These are phyloP conservation scores for Lepidotrigona ventralis DNA, from an alignment of 1,140 invertebrate genomes.

Conservation along the genomic window DNA sequence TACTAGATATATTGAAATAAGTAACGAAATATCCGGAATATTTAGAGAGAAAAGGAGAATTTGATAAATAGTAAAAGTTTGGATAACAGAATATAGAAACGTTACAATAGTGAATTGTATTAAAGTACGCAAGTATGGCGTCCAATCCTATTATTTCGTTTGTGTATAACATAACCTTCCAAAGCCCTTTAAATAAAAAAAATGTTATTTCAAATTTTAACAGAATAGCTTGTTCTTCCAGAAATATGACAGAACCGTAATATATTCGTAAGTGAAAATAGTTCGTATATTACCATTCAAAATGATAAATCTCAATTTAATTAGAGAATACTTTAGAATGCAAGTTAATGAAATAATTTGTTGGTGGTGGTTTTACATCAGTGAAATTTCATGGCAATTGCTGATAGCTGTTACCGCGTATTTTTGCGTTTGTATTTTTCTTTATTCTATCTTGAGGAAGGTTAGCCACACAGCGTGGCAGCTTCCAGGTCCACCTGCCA, in stretches of 20 bases:
- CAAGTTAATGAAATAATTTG: conserved; percentile 69
- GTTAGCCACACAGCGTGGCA: conserved; percentile 76
- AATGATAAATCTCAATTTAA: conserved; percentile 53
- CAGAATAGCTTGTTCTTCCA: conserved; percentile 3
- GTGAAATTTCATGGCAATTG: conserved; percentile 76
- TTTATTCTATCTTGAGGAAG: conserved; percentile 73
- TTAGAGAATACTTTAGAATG: conserved; percentile 47
- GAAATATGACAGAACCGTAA: conserved; percentile 47
- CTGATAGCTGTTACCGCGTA: conserved; percentile 72
- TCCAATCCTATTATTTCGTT: conserved; percentile 29
- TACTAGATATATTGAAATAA: neutral
- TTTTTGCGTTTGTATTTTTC: conserved; percentile 72
- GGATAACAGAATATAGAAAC: neutral
- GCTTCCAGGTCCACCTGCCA: conserved; percentile 75
- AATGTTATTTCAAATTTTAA: neutral
- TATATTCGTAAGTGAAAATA: conserved; percentile 39
- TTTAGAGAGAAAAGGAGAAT: neutral
- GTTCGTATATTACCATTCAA: conserved; percentile 9
- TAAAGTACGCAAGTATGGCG: conserved; percentile 43
- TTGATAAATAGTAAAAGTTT: neutral
- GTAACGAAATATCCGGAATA: neutral
- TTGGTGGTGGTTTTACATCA: conserved; percentile 77
- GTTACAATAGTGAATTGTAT: conserved; percentile 18
- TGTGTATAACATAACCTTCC: conserved; percentile 46
- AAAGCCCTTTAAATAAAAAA: conserved; percentile 4